These are phyloP conservation scores for Bombus ignitus DNA, from an alignment of 1,140 invertebrate genomes.

Conservation along the genomic window DNA sequence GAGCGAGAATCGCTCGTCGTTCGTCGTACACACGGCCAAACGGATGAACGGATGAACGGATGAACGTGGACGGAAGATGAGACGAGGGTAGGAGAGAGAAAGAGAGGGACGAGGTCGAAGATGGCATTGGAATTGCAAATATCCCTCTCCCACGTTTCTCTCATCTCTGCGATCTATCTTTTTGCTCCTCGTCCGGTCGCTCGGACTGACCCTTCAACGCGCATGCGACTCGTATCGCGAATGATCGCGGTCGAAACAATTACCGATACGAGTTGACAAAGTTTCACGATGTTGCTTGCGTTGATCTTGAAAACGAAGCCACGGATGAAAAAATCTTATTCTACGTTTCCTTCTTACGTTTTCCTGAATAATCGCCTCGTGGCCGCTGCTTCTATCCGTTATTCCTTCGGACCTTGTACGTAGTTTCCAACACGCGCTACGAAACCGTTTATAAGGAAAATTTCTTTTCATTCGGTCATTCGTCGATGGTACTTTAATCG, in stretches of 20 bases:
- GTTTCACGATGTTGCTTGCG: not conserved
- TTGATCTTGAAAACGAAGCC: no score
- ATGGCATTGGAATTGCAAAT: slow-evolving; percentile 71
- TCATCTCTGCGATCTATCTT: slow-evolving; percentile 43
- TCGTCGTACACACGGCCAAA: slow-evolving; percentile 14
- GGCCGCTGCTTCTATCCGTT: no score
- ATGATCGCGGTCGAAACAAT: no score
- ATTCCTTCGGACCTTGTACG: no score
- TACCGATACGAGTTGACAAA: not conserved
- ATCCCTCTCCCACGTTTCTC: slow-evolving; percentile 56
- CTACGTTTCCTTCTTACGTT: no score
- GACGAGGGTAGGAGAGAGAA: not conserved
- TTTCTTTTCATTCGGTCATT: no score
- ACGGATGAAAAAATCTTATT: no score
- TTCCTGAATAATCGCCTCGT: no score
- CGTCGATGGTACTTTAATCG: no score
- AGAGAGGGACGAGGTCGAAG: slow-evolving; percentile 63
- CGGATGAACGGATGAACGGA: not conserved
- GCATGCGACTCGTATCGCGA: not conserved
- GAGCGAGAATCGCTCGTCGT: slow-evolving; percentile 56
- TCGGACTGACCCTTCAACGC: slow-evolving; percentile 30
- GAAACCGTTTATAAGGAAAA: no score
- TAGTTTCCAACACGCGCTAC: no score
- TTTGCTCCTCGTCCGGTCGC: slow-evolving; percentile 26
- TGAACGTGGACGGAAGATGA: not conserved